These are phyloP conservation scores for Scaptomyza graminum DNA, from an alignment of 1,140 invertebrate species.

Conservation along the genomic window DNA sequence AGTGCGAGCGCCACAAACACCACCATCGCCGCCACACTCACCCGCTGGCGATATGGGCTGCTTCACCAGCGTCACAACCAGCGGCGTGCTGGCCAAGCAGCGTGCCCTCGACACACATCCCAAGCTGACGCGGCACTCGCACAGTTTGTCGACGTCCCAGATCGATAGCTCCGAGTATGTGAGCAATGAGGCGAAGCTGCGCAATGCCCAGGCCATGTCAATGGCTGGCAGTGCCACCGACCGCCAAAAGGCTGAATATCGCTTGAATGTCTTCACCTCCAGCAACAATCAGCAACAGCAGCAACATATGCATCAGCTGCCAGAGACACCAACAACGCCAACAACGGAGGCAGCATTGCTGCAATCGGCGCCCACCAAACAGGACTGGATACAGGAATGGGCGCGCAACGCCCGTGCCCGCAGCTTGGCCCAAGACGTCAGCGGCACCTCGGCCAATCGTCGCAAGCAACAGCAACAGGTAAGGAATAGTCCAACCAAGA, in stretches of 20 bases:
- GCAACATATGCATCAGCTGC: slow-evolving; percentile 58
- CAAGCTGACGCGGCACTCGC: slow-evolving; percentile 83
- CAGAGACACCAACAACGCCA: slow-evolving; percentile 74
- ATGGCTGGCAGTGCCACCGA: slow-evolving; percentile 71
- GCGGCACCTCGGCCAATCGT: slow-evolving; percentile 55
- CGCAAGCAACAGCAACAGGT: slow-evolving; percentile 64
- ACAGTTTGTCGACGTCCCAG: slow-evolving; percentile 87
- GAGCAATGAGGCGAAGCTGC: slow-evolving; percentile 77
- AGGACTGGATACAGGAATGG: slow-evolving; percentile 84
- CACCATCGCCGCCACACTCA: slow-evolving; percentile 57
- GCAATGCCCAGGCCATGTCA: slow-evolving; percentile 56
- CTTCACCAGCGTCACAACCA: slow-evolving; percentile 86
- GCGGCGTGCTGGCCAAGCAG: slow-evolving; percentile 86
- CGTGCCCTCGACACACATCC: slow-evolving; percentile 68
- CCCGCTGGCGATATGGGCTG: slow-evolving; percentile 84
- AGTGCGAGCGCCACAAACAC: slow-evolving; percentile 70
- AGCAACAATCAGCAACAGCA: slow-evolving; percentile 44
- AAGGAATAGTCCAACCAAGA: slow-evolving; percentile 4
- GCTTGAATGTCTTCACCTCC: slow-evolving; percentile 77
- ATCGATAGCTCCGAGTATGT: slow-evolving; percentile 86
- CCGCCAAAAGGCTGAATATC: slow-evolving; percentile 81
- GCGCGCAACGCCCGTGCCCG: slow-evolving; percentile 78
- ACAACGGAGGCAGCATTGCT: slow-evolving; percentile 70
- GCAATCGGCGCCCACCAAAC: slow-evolving; percentile 78
- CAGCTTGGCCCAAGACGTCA: slow-evolving; percentile 73